A percentile compares a stretch with the other conserved stretches of the same genome.
Evolutionary conservation across 2,888 invertebrate genomes (phyloP).

Genomic region (Diadegma fenestrale): DNA sequence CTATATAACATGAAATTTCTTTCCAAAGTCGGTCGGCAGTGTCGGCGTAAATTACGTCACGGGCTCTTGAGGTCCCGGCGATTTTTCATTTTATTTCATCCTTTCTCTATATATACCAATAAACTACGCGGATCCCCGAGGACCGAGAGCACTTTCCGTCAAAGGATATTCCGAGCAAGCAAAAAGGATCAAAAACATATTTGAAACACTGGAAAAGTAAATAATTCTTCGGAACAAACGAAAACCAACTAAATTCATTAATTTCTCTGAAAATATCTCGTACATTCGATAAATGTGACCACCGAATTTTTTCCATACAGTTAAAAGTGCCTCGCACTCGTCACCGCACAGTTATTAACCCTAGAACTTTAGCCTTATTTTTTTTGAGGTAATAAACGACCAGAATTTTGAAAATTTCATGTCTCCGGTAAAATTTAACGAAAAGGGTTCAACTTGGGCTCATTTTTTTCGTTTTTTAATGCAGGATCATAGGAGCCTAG

Average conservation of each 20-base stretch:
- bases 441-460: too few relatives aligned
- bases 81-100: conserved; percentile 51
- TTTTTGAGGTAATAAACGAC: too few relatives aligned
- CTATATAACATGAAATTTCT: conserved; percentile 58
- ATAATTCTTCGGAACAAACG: background rate
- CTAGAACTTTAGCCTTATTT: too few relatives aligned
- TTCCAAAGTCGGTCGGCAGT: conserved; percentile 67
- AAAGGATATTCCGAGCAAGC: conserved; percentile 30
- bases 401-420: too few relatives aligned
- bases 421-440: too few relatives aligned
- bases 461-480: too few relatives aligned
- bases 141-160: conserved; percentile 38
- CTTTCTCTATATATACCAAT: conserved; percentile 1
- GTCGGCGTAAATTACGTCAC: conserved; percentile 70
- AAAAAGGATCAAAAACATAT: conserved; percentile 20
- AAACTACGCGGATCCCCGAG: conserved; percentile 8
- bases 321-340: background rate
- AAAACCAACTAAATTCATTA: background rate
- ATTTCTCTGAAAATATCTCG: background rate
- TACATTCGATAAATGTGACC: background rate
- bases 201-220: background rate
- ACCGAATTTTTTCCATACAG: background rate
- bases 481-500: too few relatives aligned
- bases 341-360: background rate
- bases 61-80: conserved; percentile 57